Evolutionary conservation across 2,113 vertebrate genomes (phyloP).

Genomic region (Paracanthobrama guichenoti): DNA sequence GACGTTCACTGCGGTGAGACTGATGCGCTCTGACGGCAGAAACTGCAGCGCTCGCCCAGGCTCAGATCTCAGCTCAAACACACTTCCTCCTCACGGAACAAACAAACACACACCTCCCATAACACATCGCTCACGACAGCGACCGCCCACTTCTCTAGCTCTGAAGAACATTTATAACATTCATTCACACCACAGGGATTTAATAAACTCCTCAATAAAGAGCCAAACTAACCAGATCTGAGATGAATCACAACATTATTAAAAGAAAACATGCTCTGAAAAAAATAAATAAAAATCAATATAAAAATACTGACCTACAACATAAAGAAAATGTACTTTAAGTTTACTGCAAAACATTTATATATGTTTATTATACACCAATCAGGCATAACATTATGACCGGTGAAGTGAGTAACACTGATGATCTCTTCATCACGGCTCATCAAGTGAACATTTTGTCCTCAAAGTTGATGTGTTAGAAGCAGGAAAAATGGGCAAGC

Average conservation of each 20-base stretch:
- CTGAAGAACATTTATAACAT: not conserved
- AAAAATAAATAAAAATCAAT: not conserved
- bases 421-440: too few species aligned
- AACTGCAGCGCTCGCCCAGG: too few species aligned
- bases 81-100: too few species aligned
- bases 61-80: too few species aligned
- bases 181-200: not conserved
- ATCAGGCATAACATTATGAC: too few species aligned
- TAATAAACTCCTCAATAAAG: not conserved
- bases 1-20: too few species aligned
- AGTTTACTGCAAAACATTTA: not conserved
- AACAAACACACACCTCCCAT: not conserved
- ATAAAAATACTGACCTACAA: not conserved
- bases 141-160: not conserved
- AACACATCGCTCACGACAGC: not conserved
- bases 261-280: not conserved
- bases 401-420: too few species aligned
- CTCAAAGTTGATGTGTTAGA: too few species aligned
- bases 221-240: not conserved
- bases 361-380: too few species aligned
- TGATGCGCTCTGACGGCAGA: too few species aligned
- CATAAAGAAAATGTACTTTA: not conserved
- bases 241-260: conserved; percentile 6
- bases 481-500: too few species aligned
- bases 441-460: too few species aligned